Base-by-base conservation (phyloP, 2,888 invertebrate genomes). In the Ligdia adustata region DNA sequence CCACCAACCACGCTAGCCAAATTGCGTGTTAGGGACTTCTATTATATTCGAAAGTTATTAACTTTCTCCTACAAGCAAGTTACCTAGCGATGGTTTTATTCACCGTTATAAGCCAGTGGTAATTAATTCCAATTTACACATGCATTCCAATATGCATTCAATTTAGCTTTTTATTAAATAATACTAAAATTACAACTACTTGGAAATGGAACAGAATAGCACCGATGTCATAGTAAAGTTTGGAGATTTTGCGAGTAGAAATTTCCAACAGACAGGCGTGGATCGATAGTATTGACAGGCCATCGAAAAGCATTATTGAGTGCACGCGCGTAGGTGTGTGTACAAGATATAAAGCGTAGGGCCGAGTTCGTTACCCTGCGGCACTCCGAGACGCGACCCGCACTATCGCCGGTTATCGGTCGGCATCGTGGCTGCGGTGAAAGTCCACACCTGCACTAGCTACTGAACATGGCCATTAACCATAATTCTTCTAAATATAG, bases 291-390 rank as follows among this genome's bases (percentile, higher is more conserved):
- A 64, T 59, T 58, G 71, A 69, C 71, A 66, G 63, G 58, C 52
- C 57, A 70, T 64, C 66, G 69, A 41, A 58, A 54, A 59, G 45
- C 55, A 63, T 65, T 62, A 69, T 67, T 65, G 61, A 63, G 58
- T 69, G 62, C 60, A 65, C 49, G 57, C 55, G 56, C 62, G 56
- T 55, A 56, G 60, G 61, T 54, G 34, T 54, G 49, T 54, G 58
- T 64, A 61, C 52, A 59, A 60, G 54, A 56, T 53, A 66, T 68
- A 66, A 37, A 69, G 57, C 60, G 57, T 40, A 51, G 69, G 71
- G 44, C 57, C 66, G 69, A 75, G 82, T 73, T 81, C 82, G 75
- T 73, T 79, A 75, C 75, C 76, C 81, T 73, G 74, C 43, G 70
- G 66, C 45, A 69, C 62, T 60, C 66, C 63, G 64, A 64, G 66